These are phyloP conservation scores for Hippasteria phrygiana DNA, from an alignment of 53 echinoderm and acorn worm species.

Conservation along the genomic window DNA sequence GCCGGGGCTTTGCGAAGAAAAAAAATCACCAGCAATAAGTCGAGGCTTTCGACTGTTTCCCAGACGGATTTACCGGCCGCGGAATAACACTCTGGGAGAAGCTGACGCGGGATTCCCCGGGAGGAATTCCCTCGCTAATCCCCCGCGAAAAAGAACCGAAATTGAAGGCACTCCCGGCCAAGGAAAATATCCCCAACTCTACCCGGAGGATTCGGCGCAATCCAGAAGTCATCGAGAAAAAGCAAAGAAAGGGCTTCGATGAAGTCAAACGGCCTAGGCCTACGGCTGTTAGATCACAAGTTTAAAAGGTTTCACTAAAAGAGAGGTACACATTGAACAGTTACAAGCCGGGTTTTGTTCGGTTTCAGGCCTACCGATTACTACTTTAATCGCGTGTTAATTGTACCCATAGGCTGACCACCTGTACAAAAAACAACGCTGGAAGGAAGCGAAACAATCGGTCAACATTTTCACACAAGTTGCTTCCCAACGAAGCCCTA, in stretches of 20 bases:
- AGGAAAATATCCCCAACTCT: not conserved
- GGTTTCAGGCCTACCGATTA: slow-evolving; percentile 31
- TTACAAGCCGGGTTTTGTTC: slow-evolving; percentile 57
- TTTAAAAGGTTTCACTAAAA: slow-evolving; percentile 2
- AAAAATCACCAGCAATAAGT: slow-evolving; percentile 15
- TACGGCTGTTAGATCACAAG: slow-evolving; percentile 46
- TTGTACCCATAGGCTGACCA: slow-evolving; percentile 50
- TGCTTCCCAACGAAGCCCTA: not conserved
- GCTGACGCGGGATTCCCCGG: slow-evolving; percentile 25
- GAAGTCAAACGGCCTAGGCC: slow-evolving; percentile 30
- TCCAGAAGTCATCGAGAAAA: too few species aligned
- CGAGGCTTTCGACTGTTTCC: slow-evolving; percentile 37
- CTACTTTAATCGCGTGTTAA: slow-evolving; percentile 55
- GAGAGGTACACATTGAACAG: slow-evolving; percentile 52
- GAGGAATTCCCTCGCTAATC: slow-evolving; percentile 13
- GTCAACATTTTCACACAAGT: not conserved
- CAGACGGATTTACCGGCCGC: slow-evolving; percentile 41
- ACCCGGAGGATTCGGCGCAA: not conserved
- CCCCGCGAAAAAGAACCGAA: not conserved
- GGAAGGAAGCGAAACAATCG: not conserved
- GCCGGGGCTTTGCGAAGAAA: not conserved
- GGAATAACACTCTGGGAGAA: not conserved
- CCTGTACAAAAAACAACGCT: slow-evolving; percentile 53
- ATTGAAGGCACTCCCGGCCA: slow-evolving; percentile 16
- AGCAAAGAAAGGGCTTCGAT: too few species aligned